Conservation (phyloP, 2,113 vertebrate genomes). For the Dasypus novemcinctus region DNA sequence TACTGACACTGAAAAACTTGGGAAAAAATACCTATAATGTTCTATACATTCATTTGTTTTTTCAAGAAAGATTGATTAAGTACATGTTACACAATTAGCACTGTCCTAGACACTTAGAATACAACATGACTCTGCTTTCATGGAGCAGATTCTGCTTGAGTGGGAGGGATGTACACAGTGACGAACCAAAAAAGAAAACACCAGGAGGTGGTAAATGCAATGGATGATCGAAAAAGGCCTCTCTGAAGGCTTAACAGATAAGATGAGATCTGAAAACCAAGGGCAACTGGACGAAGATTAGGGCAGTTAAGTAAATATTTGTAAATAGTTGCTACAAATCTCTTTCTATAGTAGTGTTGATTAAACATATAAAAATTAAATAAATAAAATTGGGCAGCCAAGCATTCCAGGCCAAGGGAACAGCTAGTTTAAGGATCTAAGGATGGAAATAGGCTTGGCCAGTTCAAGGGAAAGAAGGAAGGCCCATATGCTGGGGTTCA, state of each 20-base stretch:
- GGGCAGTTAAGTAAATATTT: background rate
- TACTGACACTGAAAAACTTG: background rate
- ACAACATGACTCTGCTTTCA: background rate
- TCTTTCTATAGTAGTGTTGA: background rate
- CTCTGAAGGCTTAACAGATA: background rate
- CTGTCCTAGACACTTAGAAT: background rate
- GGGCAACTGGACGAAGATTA: background rate
- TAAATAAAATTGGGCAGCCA: background rate
- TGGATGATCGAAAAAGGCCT: background rate
- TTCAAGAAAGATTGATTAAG: background rate
- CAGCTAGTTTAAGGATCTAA: background rate
- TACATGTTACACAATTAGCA: background rate
- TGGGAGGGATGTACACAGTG: background rate
- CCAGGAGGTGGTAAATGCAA: rapidly evolving
- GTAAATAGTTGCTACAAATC: background rate
- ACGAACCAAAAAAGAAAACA: background rate
- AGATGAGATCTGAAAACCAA: background rate
- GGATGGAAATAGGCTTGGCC: too few species aligned
- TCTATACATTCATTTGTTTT: background rate
- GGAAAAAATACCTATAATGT: background rate
- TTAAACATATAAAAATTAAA: background rate
- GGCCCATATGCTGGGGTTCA: background rate
- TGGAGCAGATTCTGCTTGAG: background rate
- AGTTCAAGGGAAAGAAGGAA: background rate
- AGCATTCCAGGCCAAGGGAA: background rate